These are phyloP conservation scores for Dipus sagitta DNA, from an alignment of 2,797 vertebrate species.

Conservation along the genomic window DNA sequence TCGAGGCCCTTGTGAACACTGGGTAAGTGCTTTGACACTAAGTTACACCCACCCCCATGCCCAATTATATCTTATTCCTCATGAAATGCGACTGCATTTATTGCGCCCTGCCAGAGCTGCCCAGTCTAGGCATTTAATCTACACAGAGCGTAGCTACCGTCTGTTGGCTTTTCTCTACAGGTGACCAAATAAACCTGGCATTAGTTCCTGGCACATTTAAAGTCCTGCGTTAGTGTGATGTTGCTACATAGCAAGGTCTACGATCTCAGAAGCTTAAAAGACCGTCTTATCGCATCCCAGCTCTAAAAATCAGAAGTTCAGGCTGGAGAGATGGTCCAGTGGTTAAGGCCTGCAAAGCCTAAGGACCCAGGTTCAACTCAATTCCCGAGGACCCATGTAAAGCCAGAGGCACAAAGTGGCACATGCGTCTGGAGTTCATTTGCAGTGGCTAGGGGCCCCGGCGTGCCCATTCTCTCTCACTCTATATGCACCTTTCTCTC, in stretches of 20 bases:
- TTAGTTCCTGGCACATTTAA: neutral
- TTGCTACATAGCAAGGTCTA: neutral
- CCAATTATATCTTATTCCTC: neutral
- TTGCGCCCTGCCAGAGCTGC: neutral
- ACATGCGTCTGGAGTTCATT: too few species aligned
- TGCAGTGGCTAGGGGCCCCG: too few species aligned
- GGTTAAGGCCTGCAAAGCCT: too few species aligned
- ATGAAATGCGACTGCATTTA: neutral
- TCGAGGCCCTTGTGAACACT: neutral
- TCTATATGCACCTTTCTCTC: too few species aligned
- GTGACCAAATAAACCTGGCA: neutral
- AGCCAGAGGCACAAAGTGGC: too few species aligned
- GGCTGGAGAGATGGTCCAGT: too few species aligned
- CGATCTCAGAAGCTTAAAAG: neutral
- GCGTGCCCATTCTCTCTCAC: too few species aligned
- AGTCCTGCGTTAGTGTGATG: neutral
- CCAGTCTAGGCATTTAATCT: neutral
- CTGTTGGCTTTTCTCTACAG: neutral
- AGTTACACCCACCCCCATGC: neutral
- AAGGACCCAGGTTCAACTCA: too few species aligned
- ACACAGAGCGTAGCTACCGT: neutral
- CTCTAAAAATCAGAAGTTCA: too few species aligned
- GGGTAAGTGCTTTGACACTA: neutral
- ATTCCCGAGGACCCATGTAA: too few species aligned
- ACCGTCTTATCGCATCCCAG: neutral